Evolutionary conservation across 2,888 invertebrate species (phyloP).

Genomic region (Furcula furcula): DNA sequence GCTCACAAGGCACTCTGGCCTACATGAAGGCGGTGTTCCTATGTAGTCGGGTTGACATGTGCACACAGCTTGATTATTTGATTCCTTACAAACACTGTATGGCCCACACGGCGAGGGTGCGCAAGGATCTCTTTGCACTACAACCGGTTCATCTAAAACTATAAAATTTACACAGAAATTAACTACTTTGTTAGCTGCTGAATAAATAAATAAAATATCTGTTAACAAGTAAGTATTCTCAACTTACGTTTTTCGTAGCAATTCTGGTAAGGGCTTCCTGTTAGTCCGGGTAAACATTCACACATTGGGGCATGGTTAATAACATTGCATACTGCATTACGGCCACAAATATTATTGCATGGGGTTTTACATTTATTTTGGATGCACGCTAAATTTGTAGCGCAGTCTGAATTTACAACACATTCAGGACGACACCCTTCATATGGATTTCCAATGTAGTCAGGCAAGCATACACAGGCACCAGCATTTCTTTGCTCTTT

Average conservation of each 20-base stretch:
- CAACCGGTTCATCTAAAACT: constrained; percentile 47
- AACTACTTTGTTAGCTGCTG: too few relatives aligned
- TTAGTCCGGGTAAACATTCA: constrained; percentile 83
- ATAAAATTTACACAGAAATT: neutral
- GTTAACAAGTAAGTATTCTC: neutral
- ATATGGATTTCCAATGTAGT: constrained; percentile 89
- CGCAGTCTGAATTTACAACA: constrained; percentile 87
- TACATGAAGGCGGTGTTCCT: constrained; percentile 85
- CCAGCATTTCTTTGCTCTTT: constrained; percentile 85
- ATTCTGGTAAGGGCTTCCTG: constrained; percentile 83
- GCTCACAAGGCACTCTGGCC: constrained; percentile 85
- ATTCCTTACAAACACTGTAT: constrained; percentile 87
- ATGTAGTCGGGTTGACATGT: constrained; percentile 85
- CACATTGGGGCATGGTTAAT: constrained; percentile 87
- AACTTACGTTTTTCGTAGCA: constrained; percentile 70
- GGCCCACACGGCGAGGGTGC: constrained; percentile 89
- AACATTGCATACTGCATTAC: constrained; percentile 87
- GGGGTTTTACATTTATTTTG: constrained; percentile 89
- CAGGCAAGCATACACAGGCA: constrained; percentile 85
- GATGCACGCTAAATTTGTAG: constrained; percentile 86
- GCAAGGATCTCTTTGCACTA: constrained; percentile 82
- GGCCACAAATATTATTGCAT: constrained; percentile 88
- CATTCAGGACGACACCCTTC: constrained; percentile 90
- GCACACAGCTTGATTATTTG: constrained; percentile 86
- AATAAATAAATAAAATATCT: neutral